phyloP scores from a whole-genome alignment of 2,113 vertebrate genomes.

The Electrona antarctica region DNA sequence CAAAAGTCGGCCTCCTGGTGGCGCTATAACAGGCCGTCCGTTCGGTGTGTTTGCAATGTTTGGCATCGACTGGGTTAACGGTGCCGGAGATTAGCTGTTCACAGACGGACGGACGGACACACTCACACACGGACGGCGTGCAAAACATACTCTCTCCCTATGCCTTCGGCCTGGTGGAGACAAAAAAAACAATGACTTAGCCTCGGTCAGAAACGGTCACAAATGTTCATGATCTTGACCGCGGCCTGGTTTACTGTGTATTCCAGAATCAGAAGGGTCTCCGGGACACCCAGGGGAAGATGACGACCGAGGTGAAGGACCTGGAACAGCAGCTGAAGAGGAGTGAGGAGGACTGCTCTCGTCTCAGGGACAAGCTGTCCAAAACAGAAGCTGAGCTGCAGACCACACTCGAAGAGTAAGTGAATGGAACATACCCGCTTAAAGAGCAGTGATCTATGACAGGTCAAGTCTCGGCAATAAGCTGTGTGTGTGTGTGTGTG shows the following conservation, averaged over 20 bases:
- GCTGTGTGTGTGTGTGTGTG: neutral
- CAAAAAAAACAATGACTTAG: no score
- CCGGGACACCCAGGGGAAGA: conserved; percentile 76
- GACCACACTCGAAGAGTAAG: conserved; percentile 93
- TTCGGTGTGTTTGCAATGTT: no score
- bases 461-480: neutral
- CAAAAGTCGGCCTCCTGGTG: no score
- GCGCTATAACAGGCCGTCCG: no score
- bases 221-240: no score
- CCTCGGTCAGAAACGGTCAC: no score
- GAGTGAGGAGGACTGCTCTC: conserved; percentile 77
- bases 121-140: no score
- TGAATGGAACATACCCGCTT: conserved; percentile 12
- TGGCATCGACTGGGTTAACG: no score
- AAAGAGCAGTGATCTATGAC: neutral
- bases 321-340: conserved; percentile 79
- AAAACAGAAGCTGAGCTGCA: conserved; percentile 88
- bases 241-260: conserved; percentile 1
- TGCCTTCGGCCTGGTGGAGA: no score
- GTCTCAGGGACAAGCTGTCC: conserved; percentile 80
- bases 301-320: conserved; percentile 75
- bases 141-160: no score
- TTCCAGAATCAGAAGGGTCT: conserved; percentile 80
- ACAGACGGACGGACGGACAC: no score
- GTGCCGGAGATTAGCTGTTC: no score